Evolutionary conservation across 1,140 invertebrate species (phyloP), one percentile per base, ranked within the genome.

Genomic region (Apis dorsata): DNA sequence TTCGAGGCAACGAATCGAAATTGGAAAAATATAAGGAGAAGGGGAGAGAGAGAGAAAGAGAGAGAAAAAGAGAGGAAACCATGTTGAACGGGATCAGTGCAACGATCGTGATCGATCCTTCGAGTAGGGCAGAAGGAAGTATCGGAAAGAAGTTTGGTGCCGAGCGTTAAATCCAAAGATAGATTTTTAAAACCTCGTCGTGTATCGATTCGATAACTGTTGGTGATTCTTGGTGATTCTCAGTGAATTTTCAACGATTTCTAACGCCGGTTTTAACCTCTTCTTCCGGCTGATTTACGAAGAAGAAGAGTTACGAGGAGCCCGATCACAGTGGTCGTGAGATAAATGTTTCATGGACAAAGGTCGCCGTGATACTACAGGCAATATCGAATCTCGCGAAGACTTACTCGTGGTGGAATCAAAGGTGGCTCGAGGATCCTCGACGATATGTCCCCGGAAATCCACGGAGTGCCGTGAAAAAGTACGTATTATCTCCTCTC

Each of bases 261-360:
- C 17, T 19, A 66, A 28, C 63, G 9, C 34, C 28, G 63, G 13
- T 19, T 17, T 66, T 66, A 34, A 44, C 34, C 10, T 5, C 57
- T 15, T 59, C 7, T 60, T 51, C n/a, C 21, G 19, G 78, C 5
- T 63, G 74, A 76, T 77, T 85, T 72, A 60, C 13, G 63, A 62
- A 49, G 24, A 24, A 34, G 81, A 49, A 60, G 34, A 44, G 34
- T 44, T 15, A 63, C 62, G 24, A 60, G 69, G 55, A 69, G 49
- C 24, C 21, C 70, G 28, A 44, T 34, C 55, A 28, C 60, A 86
- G 90, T 90, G 87, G 34, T 73, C 88, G 89, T 90, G 90, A 83
- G 62, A 89, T 88, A 88, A 89, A 90, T 90, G 89, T 90, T 90
- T 89, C 83, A 88, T 88, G 78, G 76, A 89, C 86, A 85, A 44